phyloP scores from a whole-genome alignment of 2,113 vertebrate genomes.

The Grammomys surdaster region DNA sequence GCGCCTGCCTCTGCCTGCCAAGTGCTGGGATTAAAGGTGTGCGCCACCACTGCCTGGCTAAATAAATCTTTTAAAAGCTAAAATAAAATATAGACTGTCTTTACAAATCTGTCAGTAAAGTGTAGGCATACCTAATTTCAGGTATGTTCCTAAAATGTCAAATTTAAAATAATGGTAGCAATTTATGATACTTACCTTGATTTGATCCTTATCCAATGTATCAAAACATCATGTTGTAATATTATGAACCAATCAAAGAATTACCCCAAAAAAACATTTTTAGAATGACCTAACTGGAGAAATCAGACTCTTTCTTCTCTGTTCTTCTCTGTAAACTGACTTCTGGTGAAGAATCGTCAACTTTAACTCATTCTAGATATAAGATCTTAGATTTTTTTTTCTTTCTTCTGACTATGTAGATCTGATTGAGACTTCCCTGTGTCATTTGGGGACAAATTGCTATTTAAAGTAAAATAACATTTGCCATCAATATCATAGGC shows the following conservation, averaged over 20 bases:
- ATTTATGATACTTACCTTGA: background rate
- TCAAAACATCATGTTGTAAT: background rate
- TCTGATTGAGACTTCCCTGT: background rate
- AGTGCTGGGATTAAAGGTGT: too few relatives aligned
- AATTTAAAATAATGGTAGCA: background rate
- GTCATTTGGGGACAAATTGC: background rate
- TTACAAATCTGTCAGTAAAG: background rate
- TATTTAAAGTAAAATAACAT: constrained; percentile 21
- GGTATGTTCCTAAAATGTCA: background rate
- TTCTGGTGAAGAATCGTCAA: background rate
- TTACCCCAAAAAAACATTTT: background rate
- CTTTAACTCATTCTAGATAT: background rate
- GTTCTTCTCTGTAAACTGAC: background rate
- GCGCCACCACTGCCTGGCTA: background rate
- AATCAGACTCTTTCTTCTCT: background rate
- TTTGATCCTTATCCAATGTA: background rate
- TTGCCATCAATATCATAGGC: background rate
- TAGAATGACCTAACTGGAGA: background rate
- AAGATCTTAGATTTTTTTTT: constrained; percentile 33
- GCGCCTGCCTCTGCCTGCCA: too few relatives aligned
- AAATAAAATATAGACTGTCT: background rate
- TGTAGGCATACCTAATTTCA: background rate
- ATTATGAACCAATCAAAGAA: background rate
- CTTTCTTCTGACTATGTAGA: background rate
- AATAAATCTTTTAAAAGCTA: background rate